These are phyloP conservation scores for Euproctis similis DNA, from an alignment of 2,888 invertebrate species.

Conservation along the genomic window DNA sequence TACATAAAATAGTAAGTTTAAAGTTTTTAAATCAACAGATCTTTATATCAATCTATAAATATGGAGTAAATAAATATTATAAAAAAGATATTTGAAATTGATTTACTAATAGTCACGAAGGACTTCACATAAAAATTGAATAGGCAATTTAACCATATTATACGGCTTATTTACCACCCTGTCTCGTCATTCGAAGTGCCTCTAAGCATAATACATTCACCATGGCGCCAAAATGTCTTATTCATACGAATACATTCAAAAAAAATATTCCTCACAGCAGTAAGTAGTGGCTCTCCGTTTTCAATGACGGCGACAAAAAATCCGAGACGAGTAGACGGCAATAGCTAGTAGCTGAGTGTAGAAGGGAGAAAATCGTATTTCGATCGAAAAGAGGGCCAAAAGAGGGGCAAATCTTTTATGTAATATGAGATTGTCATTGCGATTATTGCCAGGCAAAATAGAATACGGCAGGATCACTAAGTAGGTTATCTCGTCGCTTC, in stretches of 20 bases:
- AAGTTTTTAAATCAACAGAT: too few relatives aligned
- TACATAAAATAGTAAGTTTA: too few relatives aligned
- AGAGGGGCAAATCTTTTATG: conserved; percentile 75
- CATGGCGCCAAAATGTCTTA: conserved; percentile 60
- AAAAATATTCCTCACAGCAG: conserved; percentile 58
- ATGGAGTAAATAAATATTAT: too few relatives aligned
- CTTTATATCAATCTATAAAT: too few relatives aligned
- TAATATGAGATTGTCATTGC: conserved; percentile 76
- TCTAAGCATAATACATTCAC: conserved; percentile 50
- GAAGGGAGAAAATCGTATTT: conserved; percentile 74
- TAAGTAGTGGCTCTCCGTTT: conserved; percentile 55
- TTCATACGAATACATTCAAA: conserved; percentile 70
- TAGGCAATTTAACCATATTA: too few relatives aligned
- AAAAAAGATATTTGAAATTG: too few relatives aligned
- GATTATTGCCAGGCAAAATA: conserved; percentile 76
- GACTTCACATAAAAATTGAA: too few relatives aligned
- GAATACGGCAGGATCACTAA: conserved; percentile 74
- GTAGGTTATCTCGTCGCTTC: conserved; percentile 73
- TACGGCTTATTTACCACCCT: too few relatives aligned
- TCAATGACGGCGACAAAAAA: conserved; percentile 69
- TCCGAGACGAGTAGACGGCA: conserved; percentile 63
- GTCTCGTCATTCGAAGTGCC: too few relatives aligned
- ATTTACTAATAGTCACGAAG: too few relatives aligned
- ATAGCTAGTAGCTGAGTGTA: too few relatives aligned
- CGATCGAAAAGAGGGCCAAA: conserved; percentile 71